Evolutionary conservation across 2,113 vertebrate genomes (phyloP).

Genomic region (Delphinus delphis): DNA sequence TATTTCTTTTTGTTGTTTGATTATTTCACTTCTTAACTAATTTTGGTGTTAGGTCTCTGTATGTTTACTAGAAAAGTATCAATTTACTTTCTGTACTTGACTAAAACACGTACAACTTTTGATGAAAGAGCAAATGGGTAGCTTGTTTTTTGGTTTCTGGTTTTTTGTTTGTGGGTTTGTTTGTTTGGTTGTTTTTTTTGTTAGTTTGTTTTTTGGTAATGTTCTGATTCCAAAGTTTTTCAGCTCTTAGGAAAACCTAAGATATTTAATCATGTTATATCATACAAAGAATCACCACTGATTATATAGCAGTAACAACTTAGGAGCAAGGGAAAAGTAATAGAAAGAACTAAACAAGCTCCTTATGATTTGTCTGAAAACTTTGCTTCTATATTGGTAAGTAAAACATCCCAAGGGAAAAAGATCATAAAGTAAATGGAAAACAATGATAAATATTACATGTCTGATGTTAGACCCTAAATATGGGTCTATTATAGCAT

Average conservation of each 20-base stretch:
- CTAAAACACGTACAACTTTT: not conserved
- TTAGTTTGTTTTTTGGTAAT: not conserved
- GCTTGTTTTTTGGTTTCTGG: not conserved
- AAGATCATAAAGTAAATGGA: not conserved
- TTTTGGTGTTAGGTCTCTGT: not conserved
- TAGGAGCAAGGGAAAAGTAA: not conserved
- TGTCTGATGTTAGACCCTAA: not conserved
- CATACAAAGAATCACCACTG: not conserved
- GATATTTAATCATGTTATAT: not conserved
- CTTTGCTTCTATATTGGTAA: not conserved
- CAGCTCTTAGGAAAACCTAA: not conserved
- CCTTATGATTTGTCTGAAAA: not conserved
- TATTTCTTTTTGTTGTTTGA: not conserved
- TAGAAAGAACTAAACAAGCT: not conserved
- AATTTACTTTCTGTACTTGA: not conserved
- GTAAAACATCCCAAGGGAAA: not conserved
- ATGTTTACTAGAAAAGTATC: not conserved
- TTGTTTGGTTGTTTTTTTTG: not conserved
- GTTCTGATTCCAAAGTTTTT: not conserved
- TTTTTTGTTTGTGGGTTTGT: not conserved
- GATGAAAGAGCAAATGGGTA: not conserved
- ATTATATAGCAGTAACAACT: not conserved
- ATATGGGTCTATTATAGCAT: not conserved
- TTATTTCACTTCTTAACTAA: not conserved
- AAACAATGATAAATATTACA: not conserved